Base-by-base conservation (phyloP, 2,797 vertebrate species). In the Ibycter americanus region DNA sequence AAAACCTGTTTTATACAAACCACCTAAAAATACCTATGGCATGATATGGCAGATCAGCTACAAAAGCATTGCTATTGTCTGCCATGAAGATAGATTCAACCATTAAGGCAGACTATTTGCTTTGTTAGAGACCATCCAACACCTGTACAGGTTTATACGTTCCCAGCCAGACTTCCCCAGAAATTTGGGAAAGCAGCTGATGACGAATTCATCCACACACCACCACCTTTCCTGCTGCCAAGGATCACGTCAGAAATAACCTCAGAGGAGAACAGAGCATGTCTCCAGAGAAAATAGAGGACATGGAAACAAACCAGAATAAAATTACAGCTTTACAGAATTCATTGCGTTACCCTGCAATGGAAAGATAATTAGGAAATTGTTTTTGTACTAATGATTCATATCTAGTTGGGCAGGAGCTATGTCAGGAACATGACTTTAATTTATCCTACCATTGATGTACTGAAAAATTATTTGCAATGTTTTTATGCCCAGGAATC, bases 341-440 rank as follows among this genome's bases (percentile, higher is more conserved):
- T 42, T 54, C 51, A 94, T 83, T 80, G 81, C 73, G 52, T 90
- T 94, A 62, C 26, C 59, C 86, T 74, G 81, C 90, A 93, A 82
- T 82, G 83, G 82, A 93, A 84, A 82, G 89, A 94, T 96, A 96
- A 98, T 77, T 95, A 92, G 89, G 94, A 96, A 87, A 86, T 93
- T 91, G 92, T 38, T 77, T 92, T 97, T 92, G 67, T 44, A 14
- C 46, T 81, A 71, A 91, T 97, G 87, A 83, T 70, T 97, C 92
- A 93, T 88, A 89, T 93, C 91, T 91, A 90, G 89, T 58, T 59
- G 52, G 56, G 58, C 34, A 93, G 78, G 31, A 94, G 65, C 79
- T 93, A 8, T 66, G 86, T 77, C 89, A 95, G 93, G 85, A 87
- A 85, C 55, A 89, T 6, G 36, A 55, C 55, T 61, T 84, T 66